Evolutionary conservation across 2,888 invertebrate species (phyloP), one percentile per base, ranked within the genome.

Genomic region (Lasioglossum lativentre): DNA sequence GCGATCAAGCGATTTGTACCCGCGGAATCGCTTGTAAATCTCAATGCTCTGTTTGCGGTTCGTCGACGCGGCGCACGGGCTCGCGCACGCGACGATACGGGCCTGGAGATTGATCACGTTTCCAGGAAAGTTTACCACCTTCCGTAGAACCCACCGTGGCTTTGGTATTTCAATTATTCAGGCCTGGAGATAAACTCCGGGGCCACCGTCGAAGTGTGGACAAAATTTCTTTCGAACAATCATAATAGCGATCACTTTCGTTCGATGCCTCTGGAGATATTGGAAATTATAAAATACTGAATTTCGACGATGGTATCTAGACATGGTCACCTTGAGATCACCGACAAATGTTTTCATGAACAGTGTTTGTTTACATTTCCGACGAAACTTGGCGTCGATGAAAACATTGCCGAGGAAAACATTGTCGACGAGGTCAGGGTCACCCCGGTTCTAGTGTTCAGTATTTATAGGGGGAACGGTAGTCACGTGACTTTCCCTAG

Each of bases 21-120:
- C 42, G 45, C 12, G 52, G 78, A 80, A 79, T 82, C 80, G 75
- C 83, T 56, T 45, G 74, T 59, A 71, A 79, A 77, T 78, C 70
- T 80, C 72, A 42, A 52, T 63, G 68, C 71, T 70, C 80, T 45
- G 59, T 74, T 40, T 59, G 79, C 66, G 40, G 72, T 45, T 66
- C 73, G 63, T 79, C 47, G 71, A 72, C 40, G 56, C 34, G 42
- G 71, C 38, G 30, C 34, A 34, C 68, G 45, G 19, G 34, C 40
- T 63, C 30, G 73, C 63, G 12, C 79, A 79, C 71, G 78, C 78
- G 77, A 66, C 78, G 78, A 63, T 23, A 52, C 45, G n/a, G 45
- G 68, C 34, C 66, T 42, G 68, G 38, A 56, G 66, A 74, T 38
- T 78, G 23, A 34, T 27, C 4, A 12, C 38, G n/a, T 75, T 80